phyloP scores from a whole-genome alignment of 2,888 invertebrate genomes.

The Heliothis peltigera region DNA sequence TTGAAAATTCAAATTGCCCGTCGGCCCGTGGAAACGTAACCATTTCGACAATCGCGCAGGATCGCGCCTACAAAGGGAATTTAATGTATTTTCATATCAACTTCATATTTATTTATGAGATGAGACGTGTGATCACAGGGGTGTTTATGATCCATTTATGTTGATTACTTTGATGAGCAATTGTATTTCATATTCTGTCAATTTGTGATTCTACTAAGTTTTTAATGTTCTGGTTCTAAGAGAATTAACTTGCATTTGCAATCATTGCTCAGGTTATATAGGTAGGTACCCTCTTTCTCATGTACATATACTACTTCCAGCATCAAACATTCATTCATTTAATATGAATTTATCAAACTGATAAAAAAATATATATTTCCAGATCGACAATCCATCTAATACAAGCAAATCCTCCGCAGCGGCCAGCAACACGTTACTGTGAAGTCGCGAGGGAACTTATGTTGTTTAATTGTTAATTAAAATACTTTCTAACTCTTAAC shows the following conservation, averaged over 20 bases:
- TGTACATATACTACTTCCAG: no score
- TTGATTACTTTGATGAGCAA: neutral
- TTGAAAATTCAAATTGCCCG: slow-evolving; percentile 56
- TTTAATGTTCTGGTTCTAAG: no score
- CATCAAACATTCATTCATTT: no score
- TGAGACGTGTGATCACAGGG: neutral
- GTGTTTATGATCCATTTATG: no score
- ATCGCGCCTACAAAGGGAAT: slow-evolving; percentile 33
- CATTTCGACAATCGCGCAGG: slow-evolving; percentile 41
- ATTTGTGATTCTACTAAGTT: neutral
- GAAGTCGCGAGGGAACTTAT: slow-evolving; percentile 41
- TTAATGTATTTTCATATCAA: slow-evolving; percentile 51
- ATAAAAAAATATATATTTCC: slow-evolving; percentile 16
- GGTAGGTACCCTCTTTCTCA: no score
- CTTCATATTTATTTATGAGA: slow-evolving; percentile 18
- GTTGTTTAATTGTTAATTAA: slow-evolving; percentile 3
- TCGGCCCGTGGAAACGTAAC: slow-evolving; percentile 49
- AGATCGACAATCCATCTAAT: slow-evolving; percentile 16
- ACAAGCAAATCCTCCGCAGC: no score
- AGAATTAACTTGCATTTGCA: no score
- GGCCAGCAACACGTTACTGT: slow-evolving; percentile 20
- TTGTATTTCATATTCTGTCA: neutral
- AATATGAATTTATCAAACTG: slow-evolving; percentile 1
- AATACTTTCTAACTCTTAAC: neutral
- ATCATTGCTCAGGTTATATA: no score